Evolutionary conservation across 2,113 vertebrate species (phyloP), one percentile per base, ranked within the genome.

Genomic region (Bungarus multicinctus): DNA sequence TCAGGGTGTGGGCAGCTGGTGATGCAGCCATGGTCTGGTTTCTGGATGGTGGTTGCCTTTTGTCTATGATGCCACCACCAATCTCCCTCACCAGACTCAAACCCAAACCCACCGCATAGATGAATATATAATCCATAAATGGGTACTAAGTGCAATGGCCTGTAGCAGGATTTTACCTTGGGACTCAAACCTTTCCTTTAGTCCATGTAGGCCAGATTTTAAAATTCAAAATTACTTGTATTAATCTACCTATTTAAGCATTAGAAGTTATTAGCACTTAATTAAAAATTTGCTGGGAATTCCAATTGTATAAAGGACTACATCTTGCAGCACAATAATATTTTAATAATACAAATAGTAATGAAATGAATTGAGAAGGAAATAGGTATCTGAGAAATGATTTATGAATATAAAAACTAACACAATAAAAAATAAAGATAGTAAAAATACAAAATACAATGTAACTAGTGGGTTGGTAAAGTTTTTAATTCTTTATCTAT

Each of bases 261-360:
- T 55, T 45, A 86, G 45, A 90, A 90, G 88, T 81, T 93, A 90
- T 90, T 93, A 90, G 74, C n/a, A 52, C 74, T 86, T 93, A 93
- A 86, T 93, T 86, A 90, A 89, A 90, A 93, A 93, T 90, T 93
- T 81, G 52, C 85, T 81, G 86, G 54, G 74, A 87, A 87, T 93
- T 74, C 90, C 92, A 90, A 88, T 86, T n/a, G 30, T 43, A 3
- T 90, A 93, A 90, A 92, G 74, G 85, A 90, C 39, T 50, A 86
- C 23, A 90, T 55, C 34, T 57, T 25, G 34, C 12, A 39, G 20
- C 1, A 88, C 22, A 53, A 43, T 92, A 89, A 92, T 89, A 89
- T 85, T 92, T 89, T 92, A 92, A 92, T 85, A 43, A 64, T 52
- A 92, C 85, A 34, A 85, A 89, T 89, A 92, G 85, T 89, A 10